Percentiles rank a stretch among this genome's conserved stretches.
Conservation (phyloP, 2,888 invertebrate species). For the Ormyrus nitidulus region DNA sequence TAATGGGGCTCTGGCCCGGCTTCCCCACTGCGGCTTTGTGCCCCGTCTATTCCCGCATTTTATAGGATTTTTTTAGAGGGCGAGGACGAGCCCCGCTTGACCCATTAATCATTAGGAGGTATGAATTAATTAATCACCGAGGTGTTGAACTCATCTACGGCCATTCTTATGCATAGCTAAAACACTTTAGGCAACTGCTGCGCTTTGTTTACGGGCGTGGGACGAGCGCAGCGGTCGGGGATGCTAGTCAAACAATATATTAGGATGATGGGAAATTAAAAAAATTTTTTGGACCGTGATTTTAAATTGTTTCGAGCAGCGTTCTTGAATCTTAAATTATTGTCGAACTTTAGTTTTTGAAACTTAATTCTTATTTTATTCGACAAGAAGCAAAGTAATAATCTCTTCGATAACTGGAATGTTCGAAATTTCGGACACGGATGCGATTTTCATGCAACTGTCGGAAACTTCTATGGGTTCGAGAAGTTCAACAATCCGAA, state of each 20-base stretch:
- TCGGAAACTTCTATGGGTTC: slow-evolving; percentile 22
- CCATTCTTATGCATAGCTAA: slow-evolving; percentile 5
- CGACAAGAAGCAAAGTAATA: no score
- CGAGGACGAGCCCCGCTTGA: not conserved
- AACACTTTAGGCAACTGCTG: not conserved
- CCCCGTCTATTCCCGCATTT: slow-evolving; percentile 11
- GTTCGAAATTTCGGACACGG: no score
- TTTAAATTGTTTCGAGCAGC: no score
- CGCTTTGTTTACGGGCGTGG: no score
- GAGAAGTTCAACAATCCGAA: slow-evolving; percentile 5
- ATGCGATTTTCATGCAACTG: not conserved
- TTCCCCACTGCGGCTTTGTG: not conserved
- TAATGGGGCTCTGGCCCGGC: slow-evolving; percentile 37
- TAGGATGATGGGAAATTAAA: no score
- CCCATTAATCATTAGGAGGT: slow-evolving; percentile 33
- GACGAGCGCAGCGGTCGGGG: no score
- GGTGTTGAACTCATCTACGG: slow-evolving; percentile 45
- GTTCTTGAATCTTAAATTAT: no score
- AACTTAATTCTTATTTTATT: no score
- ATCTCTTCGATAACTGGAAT: no score
- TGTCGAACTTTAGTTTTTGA: no score
- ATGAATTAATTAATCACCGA: not conserved
- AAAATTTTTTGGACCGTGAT: no score
- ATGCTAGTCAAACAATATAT: no score
- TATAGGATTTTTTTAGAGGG: slow-evolving; percentile 4